These are phyloP conservation scores for Condylostylus longicornis DNA, from an alignment of 1,140 invertebrate species.

Conservation along the genomic window DNA sequence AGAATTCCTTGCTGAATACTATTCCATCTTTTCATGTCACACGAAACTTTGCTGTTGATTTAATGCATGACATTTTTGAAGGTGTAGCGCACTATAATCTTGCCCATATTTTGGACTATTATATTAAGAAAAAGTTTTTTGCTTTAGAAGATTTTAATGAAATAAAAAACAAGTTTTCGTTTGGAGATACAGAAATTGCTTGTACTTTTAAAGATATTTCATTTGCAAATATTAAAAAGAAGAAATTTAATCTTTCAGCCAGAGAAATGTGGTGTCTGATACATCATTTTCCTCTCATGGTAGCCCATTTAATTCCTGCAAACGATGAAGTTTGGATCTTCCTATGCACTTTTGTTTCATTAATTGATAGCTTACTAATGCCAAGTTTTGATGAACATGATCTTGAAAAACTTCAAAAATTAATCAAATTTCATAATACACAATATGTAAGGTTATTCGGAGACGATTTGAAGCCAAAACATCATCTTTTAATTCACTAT, in stretches of 20 bases:
- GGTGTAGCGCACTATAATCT: slow-evolving; percentile 20
- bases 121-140: slow-evolving; percentile 15
- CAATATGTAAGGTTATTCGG: slow-evolving; percentile 11
- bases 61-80: slow-evolving; percentile 23
- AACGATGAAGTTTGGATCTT: slow-evolving; percentile 13
- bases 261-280: slow-evolving; percentile 18
- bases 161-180: not conserved
- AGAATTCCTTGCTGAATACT: slow-evolving; percentile 11
- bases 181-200: not conserved
- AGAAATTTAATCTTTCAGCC: slow-evolving; percentile 13
- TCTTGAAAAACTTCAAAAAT: slow-evolving; percentile 7
- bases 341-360: not conserved
- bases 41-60: slow-evolving; percentile 15
- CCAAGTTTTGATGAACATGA: not conserved
- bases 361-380: not conserved
- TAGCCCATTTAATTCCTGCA: slow-evolving; percentile 14
- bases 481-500: slow-evolving; percentile 20
- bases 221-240: not conserved
- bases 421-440: slow-evolving; percentile 8
- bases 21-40: slow-evolving; percentile 16
- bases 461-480: slow-evolving; percentile 15
- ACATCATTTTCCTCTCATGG: slow-evolving; percentile 12
- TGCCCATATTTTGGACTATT: slow-evolving; percentile 11
- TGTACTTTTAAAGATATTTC: not conserved
- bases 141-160: slow-evolving; percentile 15